Base-by-base conservation (phyloP, 2,888 invertebrate species). In the Hydrotaea cyrtoneurina region DNA sequence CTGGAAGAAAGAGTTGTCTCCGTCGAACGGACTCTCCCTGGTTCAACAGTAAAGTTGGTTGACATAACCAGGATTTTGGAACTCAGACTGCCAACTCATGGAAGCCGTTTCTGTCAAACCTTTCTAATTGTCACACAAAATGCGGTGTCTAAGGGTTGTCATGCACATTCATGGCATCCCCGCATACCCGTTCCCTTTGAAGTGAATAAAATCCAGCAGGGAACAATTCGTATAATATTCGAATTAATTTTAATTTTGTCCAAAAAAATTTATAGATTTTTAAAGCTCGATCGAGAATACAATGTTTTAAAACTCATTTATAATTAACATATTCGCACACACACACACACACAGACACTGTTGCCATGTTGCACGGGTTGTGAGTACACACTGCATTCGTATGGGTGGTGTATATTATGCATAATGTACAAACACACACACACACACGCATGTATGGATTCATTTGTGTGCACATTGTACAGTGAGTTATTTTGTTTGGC, bases 401-500 rank as follows among this genome's bases (percentile, higher is more conserved):
- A n/a, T n/a, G n/a, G n/a, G n/a, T n/a, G n/a, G n/a, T n/a, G n/a
- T n/a, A n/a, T n/a, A n/a, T n/a, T n/a, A n/a, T 17, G 19, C 43
- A 7, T 31, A 31, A 31, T 31, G 2, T 31, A 77, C 43, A 43
- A 26, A 57, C 13, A 75, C 39, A 55, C 31, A 72, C 10, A 36
- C 59, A 71, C n/a, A 46, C n/a, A 71, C 69, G 31, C 31, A 31
- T 31, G 31, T 7, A 31, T 31, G 31, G 2, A 31, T 31, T 31
- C 31, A 31, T 31, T 31, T 26, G 23, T 17, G 7, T 39, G 36
- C 11, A 50, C 31, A 31, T 46, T 23, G 69, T 26, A n/a, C 31
- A 31, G 46, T 69, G 69, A 69, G 23, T 69, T 69, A 69, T 69
- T 69, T 39, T 46, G 7, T 21, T 69, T 69, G 69, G 69, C 23